Conservation (phyloP, 2,113 vertebrate genomes). For the Australoheros scitulus region DNA sequence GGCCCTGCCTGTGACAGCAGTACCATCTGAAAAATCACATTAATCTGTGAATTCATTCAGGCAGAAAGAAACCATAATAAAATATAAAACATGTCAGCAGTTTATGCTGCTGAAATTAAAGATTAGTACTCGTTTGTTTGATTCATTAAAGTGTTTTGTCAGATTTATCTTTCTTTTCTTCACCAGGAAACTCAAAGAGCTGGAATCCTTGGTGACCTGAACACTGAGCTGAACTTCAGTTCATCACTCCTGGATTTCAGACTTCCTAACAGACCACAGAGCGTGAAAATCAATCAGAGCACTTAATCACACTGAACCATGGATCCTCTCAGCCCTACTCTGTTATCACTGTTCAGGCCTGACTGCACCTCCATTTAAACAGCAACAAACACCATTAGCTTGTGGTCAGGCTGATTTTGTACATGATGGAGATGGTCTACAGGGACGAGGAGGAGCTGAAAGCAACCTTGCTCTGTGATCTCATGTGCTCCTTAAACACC, state of each 20-base stretch:
- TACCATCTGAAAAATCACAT: neutral
- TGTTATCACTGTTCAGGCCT: no score
- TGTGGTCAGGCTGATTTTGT: no score
- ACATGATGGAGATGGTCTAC: neutral
- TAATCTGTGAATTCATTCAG: neutral
- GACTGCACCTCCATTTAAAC: no score
- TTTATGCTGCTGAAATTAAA: neutral
- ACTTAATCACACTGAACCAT: no score
- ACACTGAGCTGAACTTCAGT: neutral
- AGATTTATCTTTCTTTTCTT: neutral
- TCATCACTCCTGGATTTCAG: neutral
- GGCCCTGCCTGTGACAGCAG: neutral
- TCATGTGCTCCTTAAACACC: neutral
- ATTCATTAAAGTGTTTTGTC: neutral
- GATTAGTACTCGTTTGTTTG: neutral
- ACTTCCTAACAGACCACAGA: neutral
- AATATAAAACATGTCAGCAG: neutral
- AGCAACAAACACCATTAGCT: no score
- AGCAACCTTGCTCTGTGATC: neutral
- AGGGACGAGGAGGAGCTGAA: neutral
- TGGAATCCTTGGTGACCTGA: neutral
- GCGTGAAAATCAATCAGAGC: neutral
- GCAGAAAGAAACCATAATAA: neutral
- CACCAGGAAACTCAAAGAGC: neutral
- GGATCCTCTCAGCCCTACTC: no score